Base-by-base conservation (phyloP, 2,113 vertebrate species). In the Sinocyclocheilus grahami region DNA sequence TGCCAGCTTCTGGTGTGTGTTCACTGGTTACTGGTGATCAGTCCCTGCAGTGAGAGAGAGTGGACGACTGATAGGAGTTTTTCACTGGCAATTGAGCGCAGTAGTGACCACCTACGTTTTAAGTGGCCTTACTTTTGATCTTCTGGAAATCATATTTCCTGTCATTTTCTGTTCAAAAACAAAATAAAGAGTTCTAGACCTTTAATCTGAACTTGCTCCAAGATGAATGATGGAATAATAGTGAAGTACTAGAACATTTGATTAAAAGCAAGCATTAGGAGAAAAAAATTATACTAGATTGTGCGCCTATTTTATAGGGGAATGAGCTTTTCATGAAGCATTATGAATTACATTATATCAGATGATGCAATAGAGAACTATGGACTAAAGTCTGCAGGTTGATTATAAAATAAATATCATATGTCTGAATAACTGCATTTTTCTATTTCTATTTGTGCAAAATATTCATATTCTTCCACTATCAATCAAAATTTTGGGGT, bases 1-100 rank as follows among this genome's bases (percentile, higher is more conserved):
- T 87, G 83, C 14, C 27, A 77, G 75, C 84, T 80, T 3, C 48
- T 39, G 22, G 89, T 76, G 75, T 85, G 91, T 37, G 58, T 60
- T 62, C 75, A 58, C 71, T 78, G 51, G 18, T 71, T 67, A 30
- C 24, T 74, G n/a, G 11, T 62, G n/a, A 46, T n/a, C 82, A 58
- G n/a, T 78, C 27, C 60, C 58, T 82, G 82, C 76, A 39, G 30
- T 62, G 71, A 53, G 37, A 72, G 37, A 22, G 37, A 42, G 69
- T 11, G 37, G 24, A 67, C 39, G 55, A 62, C 69, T 60, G 67
- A 72, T 22, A 5, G 18, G 16, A 39, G 39, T 7, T 77, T 51
- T 51, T 77, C 42, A 76, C 9, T 39, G 20, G 16, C 16, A 37
- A 71, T 22, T 2, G 9, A 72, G 7, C 18, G 2, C 33, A 39